Evolutionary conservation across 2,888 invertebrate species (phyloP).

Genomic region (Corythucha ciliata): DNA sequence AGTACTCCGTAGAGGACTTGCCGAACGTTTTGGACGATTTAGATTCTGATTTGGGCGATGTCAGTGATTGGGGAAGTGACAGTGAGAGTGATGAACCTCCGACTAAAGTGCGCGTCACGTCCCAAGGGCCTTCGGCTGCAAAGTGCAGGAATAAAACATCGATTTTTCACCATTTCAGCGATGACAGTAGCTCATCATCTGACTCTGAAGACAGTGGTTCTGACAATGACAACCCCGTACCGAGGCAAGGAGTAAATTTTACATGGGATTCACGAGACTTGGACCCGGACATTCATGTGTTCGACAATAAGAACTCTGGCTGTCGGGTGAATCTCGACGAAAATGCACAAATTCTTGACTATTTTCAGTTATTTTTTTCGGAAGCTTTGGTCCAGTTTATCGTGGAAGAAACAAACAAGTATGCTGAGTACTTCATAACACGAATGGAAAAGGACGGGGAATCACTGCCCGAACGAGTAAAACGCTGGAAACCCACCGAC

Average conservation of each 20-base stretch:
- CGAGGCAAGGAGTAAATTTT: background rate
- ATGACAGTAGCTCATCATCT: too few species aligned
- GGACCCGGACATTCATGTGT: background rate
- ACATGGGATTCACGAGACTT: background rate
- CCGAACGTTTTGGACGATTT: too few species aligned
- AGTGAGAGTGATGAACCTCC: background rate
- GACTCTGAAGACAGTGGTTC: background rate
- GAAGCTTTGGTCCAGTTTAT: background rate
- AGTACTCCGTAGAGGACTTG: too few species aligned
- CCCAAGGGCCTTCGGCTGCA: too few species aligned
- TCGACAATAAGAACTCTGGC: background rate
- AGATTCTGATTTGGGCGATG: too few species aligned
- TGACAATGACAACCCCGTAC: background rate
- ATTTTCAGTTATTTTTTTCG: background rate
- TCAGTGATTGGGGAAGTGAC: conserved; percentile 25
- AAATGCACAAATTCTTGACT: background rate
- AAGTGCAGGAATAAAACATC: too few species aligned
- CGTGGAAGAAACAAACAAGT: conserved; percentile 1
- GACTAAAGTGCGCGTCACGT: too few species aligned
- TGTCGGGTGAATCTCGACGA: background rate
- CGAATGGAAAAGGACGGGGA: too few species aligned
- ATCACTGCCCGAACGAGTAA: too few species aligned
- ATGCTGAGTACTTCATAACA: too few species aligned
- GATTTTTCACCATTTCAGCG: too few species aligned
- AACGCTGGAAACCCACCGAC: background rate